Evolutionary conservation across 2,113 vertebrate species (phyloP), one percentile per base, ranked within the genome.

Genomic region (Osmerus mordax): DNA sequence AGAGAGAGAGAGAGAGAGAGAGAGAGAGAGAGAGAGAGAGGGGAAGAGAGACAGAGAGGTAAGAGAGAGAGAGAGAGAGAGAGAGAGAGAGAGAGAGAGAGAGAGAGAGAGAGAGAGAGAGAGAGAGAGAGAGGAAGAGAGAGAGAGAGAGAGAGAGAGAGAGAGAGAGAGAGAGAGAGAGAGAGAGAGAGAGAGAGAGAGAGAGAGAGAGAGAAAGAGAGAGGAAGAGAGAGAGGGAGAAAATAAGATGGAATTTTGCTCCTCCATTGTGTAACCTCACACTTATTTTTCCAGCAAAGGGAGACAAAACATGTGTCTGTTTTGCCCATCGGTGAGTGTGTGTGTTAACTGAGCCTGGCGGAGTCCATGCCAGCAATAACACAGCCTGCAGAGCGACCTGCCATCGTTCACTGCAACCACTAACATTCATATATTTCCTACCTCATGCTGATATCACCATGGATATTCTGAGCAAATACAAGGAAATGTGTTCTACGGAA

Each of bases 251-350:
- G 94, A 93, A 93, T 92, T 89, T 91, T 86, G 92, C 94, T 93
- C 53, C 7, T 41, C 92, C 91, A 95, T 96, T 97, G 95, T 97
- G 93, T 94, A 96, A 97, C 94, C 94, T 94, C 92, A 85, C 93
- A 93, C 93, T 95, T 88, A 80, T 86, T 87, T 97, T 96, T 94
- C 93, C 91, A 92, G 93, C 89, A 92, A 69, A 80, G 72, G 36
- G 92, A 96, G 95, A 94, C 91, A 96, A 96, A 97, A 97, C 92
- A 94, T 80, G 81, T 86, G 92, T 91, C 94, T 97, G 94, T 94
- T 96, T 95, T 94, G 93, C 92, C 94, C 93, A 94, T 94, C 94
- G 93, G 89, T 93, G 93, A 94, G 93, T 92, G 92, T 77, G 76
- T 78, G 77, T 83, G 16, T 72, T 32, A 56, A 93, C 90, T 90